These are phyloP conservation scores for Chelonus insularis DNA, from an alignment of 1,140 invertebrate genomes.

Conservation along the genomic window DNA sequence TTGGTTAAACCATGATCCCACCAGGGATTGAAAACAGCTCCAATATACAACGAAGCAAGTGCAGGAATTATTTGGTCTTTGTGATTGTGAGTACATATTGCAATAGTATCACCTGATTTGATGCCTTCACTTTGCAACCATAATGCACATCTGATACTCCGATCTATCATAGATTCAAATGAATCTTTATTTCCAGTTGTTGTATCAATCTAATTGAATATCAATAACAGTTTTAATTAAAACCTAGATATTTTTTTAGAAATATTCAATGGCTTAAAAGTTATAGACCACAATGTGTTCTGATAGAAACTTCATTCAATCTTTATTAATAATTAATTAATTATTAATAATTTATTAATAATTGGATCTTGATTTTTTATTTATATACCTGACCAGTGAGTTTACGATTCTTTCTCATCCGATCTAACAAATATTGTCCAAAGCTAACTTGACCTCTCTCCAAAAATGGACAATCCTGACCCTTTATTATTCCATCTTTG, in stretches of 20 bases:
- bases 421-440: conserved; percentile 22
- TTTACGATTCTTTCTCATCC: conserved; percentile 16
- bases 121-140: conserved; percentile 53
- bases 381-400: conserved; percentile 31
- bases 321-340: too few species aligned
- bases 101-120: conserved; percentile 51
- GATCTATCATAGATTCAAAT: conserved; percentile 44
- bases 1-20: conserved; percentile 29
- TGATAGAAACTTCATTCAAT: too few species aligned
- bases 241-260: neutral
- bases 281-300: too few species aligned
- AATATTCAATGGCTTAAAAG: neutral
- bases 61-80: conserved; percentile 55
- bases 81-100: conserved; percentile 56
- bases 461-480: neutral
- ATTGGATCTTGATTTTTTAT: neutral
- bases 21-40: conserved; percentile 40
- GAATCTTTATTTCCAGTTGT: conserved; percentile 54
- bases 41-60: conserved; percentile 53
- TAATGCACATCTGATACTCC: conserved; percentile 52
- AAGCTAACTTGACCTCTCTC: conserved; percentile 11
- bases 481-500: conserved; percentile 26
- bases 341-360: too few species aligned
- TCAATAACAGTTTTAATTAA: neutral
- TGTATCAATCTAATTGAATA: conserved; percentile 50